phyloP scores from a whole-genome alignment of 2,797 vertebrate genomes.

The Thunnus albacares region DNA sequence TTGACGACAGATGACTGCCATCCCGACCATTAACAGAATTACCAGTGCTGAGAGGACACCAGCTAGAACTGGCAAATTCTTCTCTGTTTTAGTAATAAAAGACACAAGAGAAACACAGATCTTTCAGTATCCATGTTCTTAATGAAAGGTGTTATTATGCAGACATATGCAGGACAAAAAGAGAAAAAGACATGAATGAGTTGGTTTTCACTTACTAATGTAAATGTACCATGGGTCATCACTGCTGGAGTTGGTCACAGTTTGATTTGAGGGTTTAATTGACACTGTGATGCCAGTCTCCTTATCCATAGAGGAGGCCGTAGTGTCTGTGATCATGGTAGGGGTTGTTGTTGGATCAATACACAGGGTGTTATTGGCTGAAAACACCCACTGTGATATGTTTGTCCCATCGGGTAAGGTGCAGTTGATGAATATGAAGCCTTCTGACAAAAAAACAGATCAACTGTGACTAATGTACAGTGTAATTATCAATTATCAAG shows the following conservation, averaged over 20 bases:
- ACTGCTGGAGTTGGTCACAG: accelerated
- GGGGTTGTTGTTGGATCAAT: background rate
- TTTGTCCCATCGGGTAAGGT: conserved; percentile 38
- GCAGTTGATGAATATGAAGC: conserved; percentile 42
- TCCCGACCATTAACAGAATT: conserved; percentile 38
- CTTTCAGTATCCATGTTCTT: background rate
- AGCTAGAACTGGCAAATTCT: accelerated
- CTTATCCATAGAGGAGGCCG: conserved; percentile 46
- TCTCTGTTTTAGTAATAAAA: background rate
- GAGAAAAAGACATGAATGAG: too few relatives aligned
- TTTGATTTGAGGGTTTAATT: conserved; percentile 29
- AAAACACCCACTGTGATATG: conserved; percentile 45
- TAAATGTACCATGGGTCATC: background rate
- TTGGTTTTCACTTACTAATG: conserved; percentile 64
- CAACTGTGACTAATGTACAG: background rate
- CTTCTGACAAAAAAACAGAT: conserved; percentile 25
- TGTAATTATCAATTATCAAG: background rate
- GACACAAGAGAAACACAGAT: conserved; percentile 15
- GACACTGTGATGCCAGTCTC: conserved; percentile 26
- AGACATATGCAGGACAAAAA: too few relatives aligned
- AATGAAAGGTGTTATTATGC: background rate
- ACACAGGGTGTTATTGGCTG: conserved; percentile 48
- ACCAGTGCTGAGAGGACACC: conserved; percentile 34
- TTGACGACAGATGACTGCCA: conserved; percentile 23
- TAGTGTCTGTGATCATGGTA: accelerated